Conservation (phyloP, 2,888 invertebrate species). For the Ellobium chinense region DNA sequence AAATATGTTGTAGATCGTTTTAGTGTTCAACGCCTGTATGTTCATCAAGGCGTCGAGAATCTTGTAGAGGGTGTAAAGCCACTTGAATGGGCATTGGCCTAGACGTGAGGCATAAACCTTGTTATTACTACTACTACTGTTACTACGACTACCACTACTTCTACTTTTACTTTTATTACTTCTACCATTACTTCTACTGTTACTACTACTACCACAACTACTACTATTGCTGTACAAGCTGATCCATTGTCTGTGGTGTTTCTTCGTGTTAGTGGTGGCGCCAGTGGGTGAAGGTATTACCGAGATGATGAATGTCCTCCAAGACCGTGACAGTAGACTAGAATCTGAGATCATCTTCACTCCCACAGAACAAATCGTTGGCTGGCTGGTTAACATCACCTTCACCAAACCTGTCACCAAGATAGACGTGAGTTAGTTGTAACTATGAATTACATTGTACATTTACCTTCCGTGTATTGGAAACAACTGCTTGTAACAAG, state of each 20-base stretch:
- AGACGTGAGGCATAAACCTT: no score
- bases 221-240: neutral
- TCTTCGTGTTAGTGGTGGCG: neutral
- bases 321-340: constrained; percentile 54
- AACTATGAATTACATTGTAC: no score
- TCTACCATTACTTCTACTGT: neutral
- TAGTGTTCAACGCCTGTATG: no score
- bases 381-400: constrained; percentile 51
- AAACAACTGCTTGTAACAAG: no score
- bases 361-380: constrained; percentile 48
- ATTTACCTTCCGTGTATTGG: no score
- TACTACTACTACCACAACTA: neutral
- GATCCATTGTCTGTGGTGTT: neutral
- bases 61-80: no score
- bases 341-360: constrained; percentile 47
- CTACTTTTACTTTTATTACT: constrained; percentile 1
- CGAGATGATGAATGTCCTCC: constrained; percentile 26
- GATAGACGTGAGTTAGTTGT: constrained; percentile 53
- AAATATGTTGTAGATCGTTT: no score
- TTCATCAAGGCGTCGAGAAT: no score
- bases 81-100: no score
- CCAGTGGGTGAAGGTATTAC: constrained; percentile 27
- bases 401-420: constrained; percentile 52
- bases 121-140: neutral
- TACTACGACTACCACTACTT: constrained; percentile 1